These are phyloP conservation scores for Bombus fervidus DNA, from an alignment of 1,140 invertebrate species.

Conservation along the genomic window DNA sequence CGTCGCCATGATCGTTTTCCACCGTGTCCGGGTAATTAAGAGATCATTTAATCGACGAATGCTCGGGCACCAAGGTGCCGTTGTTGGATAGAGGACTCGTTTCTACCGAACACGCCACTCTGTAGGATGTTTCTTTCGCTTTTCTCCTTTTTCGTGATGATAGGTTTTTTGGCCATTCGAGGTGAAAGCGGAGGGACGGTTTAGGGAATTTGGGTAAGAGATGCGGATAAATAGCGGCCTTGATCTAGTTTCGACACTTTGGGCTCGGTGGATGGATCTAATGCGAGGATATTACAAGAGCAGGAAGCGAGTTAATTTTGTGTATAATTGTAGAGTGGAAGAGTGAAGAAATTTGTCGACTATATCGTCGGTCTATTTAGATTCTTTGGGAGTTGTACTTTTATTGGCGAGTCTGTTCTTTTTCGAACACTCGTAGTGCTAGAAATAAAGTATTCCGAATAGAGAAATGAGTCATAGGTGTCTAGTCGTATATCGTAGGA, in stretches of 20 bases:
- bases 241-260: background rate
- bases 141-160: background rate
- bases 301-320: background rate
- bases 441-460: background rate
- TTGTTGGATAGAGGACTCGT: background rate
- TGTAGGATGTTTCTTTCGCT: background rate
- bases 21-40: constrained; percentile 54
- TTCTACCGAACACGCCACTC: background rate
- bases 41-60: constrained; percentile 42
- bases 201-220: background rate
- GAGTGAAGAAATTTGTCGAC: background rate
- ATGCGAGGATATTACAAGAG: background rate
- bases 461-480: background rate
- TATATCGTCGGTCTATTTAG: background rate
- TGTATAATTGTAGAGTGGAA: background rate
- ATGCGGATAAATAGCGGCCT: background rate
- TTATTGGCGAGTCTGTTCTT: too few species aligned
- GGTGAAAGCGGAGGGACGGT: constrained; percentile 1
- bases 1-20: background rate
- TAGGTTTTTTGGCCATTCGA: background rate
- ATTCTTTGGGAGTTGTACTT: too few species aligned
- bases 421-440: background rate
- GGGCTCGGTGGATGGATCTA: background rate
- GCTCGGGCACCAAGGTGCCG: background rate
- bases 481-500: background rate